Evolutionary conservation across 2,797 vertebrate species (phyloP), one percentile per base, ranked within the genome.

Genomic region (Aphelocoma californica): DNA sequence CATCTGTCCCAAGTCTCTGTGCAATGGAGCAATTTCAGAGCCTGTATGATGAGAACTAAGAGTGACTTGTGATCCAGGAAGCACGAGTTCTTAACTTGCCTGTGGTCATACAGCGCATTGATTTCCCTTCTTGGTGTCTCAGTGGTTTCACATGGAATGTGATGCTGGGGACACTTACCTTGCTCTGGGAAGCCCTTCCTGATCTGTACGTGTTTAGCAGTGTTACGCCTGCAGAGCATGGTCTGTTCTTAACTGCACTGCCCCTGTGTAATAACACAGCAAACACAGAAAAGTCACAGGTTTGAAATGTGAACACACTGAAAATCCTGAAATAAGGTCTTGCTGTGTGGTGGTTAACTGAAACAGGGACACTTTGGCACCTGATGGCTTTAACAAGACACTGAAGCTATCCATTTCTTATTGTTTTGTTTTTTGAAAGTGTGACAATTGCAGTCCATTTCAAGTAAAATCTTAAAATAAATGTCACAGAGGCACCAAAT

Each of bases 31-130:
- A 50, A 28, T 80, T 77, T 45, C 53, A 51, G 51, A 84, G 91
- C 44, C n/a, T 29, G 18, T 18, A 23, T 92, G 90, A 95, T 65
- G 72, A 77, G 72, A 94, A 93, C 69, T 70, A n/a, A 47, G 47
- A 72, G 77, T 74, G 91, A 95, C 75, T 93, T 44, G 54, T 83
- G 81, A 89, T 81, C 88, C 44, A 71, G 62, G 90, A 91, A 81
- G 78, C 82, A 53, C 2, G 86, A 93, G 61, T 90, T 94, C 91
- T 81, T 80, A 62, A 57, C 88, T 94, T 75, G 95, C 93, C 88
- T 79, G 79, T 94, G 72, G 77, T 94, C 83, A 86, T 50, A 32
- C n/a, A 90, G 88, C 81, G 72, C 79, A 74, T 17, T 74, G 90
- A 87, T 92, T 96, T 85, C 62, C 32, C 36, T 78, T 53, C 80